phyloP scores from a whole-genome alignment of 2,113 vertebrate species.

The Panthera leo region DNA sequence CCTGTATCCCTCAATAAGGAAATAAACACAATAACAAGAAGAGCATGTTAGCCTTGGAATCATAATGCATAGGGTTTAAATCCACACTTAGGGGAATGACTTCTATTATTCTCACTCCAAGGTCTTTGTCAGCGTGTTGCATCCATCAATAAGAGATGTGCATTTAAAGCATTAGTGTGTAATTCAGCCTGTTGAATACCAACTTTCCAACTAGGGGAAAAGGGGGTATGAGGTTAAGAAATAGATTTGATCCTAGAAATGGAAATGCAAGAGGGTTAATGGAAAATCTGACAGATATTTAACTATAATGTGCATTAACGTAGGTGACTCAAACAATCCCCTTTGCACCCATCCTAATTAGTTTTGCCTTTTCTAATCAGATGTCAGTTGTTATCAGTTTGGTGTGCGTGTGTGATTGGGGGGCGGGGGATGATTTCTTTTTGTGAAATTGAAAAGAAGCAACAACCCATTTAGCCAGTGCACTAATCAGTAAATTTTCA shows the following conservation, averaged over 20 bases:
- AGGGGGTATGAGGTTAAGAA: slow-evolving; percentile 59
- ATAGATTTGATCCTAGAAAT: slow-evolving; percentile 50
- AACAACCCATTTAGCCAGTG: slow-evolving; percentile 33
- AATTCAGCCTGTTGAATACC: slow-evolving; percentile 66
- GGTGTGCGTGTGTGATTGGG: neutral
- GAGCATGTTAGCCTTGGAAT: slow-evolving; percentile 28
- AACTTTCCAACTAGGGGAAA: slow-evolving; percentile 42
- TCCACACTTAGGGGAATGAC: neutral
- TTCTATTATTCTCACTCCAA: slow-evolving; percentile 36
- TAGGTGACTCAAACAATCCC: slow-evolving; percentile 51
- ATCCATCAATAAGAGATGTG: neutral
- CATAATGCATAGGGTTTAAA: neutral
- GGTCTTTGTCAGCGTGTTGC: slow-evolving; percentile 23
- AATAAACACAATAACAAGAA: slow-evolving; percentile 23
- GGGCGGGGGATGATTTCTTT: neutral
- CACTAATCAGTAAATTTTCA: slow-evolving; percentile 68
- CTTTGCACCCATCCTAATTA: slow-evolving; percentile 61
- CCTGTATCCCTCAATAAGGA: slow-evolving; percentile 7
- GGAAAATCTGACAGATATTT: slow-evolving; percentile 74
- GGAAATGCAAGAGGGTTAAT: slow-evolving; percentile 57
- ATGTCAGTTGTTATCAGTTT: slow-evolving; percentile 48
- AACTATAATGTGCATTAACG: slow-evolving; percentile 52
- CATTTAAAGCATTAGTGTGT: slow-evolving; percentile 36
- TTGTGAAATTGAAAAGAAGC: slow-evolving; percentile 73
- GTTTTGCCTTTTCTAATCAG: slow-evolving; percentile 65